Conservation (phyloP, 2,113 vertebrate genomes). For the Herpailurus yagouaroundi region DNA sequence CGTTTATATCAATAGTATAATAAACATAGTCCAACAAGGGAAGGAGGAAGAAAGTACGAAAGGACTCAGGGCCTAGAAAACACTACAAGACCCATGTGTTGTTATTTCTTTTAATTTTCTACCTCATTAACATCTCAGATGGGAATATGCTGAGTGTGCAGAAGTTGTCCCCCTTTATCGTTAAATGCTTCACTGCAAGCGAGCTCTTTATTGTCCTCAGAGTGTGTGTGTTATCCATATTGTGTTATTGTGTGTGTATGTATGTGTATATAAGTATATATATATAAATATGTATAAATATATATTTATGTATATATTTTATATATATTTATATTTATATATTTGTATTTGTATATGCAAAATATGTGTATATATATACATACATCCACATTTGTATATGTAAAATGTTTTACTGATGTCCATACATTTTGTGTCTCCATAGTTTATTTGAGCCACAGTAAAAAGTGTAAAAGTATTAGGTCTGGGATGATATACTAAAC, state of each 20-base stretch:
- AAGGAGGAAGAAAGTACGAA: slow-evolving; percentile 55
- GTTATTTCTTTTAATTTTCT: slow-evolving; percentile 84
- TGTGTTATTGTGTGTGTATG: not conserved
- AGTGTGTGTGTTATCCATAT: not conserved
- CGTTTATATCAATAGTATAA: slow-evolving; percentile 45
- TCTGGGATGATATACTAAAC: not conserved
- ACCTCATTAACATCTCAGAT: slow-evolving; percentile 81
- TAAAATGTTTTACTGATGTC: not conserved
- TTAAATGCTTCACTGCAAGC: slow-evolving; percentile 71
- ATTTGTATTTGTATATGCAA: not conserved
- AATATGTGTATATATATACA: not conserved
- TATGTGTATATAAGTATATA: too few relatives aligned
- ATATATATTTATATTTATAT: not conserved
- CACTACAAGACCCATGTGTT: slow-evolving; percentile 61
- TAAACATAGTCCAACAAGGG: slow-evolving; percentile 61
- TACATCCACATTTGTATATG: not conserved
- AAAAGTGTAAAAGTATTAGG: not conserved
- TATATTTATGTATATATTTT: too few relatives aligned
- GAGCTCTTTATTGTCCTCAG: not conserved
- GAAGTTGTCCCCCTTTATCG: slow-evolving; percentile 63
- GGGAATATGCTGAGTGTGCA: slow-evolving; percentile 63
- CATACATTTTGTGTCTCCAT: not conserved
- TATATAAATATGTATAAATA: too few relatives aligned
- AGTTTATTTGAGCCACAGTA: not conserved
- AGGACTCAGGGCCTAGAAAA: slow-evolving; percentile 60